These are phyloP conservation scores for Apamea anceps DNA, from an alignment of 2,888 invertebrate genomes.

Conservation along the genomic window DNA sequence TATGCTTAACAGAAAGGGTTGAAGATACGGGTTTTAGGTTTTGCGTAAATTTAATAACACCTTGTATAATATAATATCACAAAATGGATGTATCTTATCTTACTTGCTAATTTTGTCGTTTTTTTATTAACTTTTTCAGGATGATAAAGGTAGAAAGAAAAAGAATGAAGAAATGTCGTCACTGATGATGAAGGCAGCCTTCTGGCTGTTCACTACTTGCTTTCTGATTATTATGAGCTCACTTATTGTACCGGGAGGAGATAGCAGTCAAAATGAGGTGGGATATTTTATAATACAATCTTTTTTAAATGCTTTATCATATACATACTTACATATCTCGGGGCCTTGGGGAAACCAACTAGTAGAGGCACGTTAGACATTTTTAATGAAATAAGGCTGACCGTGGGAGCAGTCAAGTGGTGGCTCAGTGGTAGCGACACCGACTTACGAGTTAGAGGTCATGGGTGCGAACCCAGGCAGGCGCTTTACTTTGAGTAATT, in stretches of 20 bases:
- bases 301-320: too few species aligned
- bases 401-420: not conserved
- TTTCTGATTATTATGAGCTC: conserved; percentile 94
- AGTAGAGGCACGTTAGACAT: not conserved
- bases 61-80: too few species aligned
- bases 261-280: conserved; percentile 92
- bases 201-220: conserved; percentile 95
- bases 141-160: conserved; percentile 82
- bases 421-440: too few species aligned
- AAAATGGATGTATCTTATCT: not conserved
- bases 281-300: not conserved
- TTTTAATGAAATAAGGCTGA: not conserved
- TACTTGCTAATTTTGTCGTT: not conserved
- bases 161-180: conserved; percentile 92
- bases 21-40: too few species aligned
- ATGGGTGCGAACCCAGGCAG: too few species aligned
- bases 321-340: too few species aligned
- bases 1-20: too few species aligned
- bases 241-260: conserved; percentile 91
- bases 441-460: too few species aligned
- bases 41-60: too few species aligned
- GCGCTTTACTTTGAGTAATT: too few species aligned
- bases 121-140: conserved; percentile 69
- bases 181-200: conserved; percentile 93
- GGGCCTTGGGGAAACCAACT: not conserved